Conservation (phyloP, 2,888 invertebrate genomes). For the Trachelus iudaicus region DNA sequence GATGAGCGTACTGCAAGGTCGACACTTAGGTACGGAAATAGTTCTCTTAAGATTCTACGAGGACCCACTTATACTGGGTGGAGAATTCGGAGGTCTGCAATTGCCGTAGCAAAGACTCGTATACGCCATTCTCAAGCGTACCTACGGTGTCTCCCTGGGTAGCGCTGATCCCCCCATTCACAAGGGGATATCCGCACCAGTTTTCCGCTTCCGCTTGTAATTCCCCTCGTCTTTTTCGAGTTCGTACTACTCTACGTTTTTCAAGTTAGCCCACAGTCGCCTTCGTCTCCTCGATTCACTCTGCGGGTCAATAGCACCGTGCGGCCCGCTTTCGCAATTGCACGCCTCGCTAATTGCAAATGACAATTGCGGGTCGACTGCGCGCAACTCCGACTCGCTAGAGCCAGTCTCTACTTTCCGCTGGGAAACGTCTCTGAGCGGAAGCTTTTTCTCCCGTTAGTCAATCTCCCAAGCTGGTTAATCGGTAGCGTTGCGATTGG, state of each 20-base stretch:
- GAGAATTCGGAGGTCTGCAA: neutral
- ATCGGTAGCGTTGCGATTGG: neutral
- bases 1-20: conserved; percentile 64
- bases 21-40: conserved; percentile 59
- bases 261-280: neutral
- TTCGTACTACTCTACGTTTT: neutral
- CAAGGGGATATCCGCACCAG: neutral
- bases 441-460: neutral
- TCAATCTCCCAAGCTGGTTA: neutral
- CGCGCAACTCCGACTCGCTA: conserved; percentile 13
- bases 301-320: conserved; percentile 56
- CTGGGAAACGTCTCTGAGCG: neutral
- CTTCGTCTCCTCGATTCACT: neutral
- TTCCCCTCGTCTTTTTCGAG: neutral
- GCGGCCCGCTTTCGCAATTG: conserved; percentile 57
- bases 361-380: conserved; percentile 44
- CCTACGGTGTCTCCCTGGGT: neutral
- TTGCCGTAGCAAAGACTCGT: neutral
- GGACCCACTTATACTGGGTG: neutral
- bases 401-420: neutral
- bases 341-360: conserved; percentile 58
- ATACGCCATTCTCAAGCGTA: neutral
- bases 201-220: neutral
- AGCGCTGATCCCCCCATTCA: neutral
- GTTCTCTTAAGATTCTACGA: conserved; percentile 1